Evolutionary conservation across 2,113 vertebrate species (phyloP), one percentile per base, ranked within the genome.

Genomic region (Eurystomus gularis): DNA sequence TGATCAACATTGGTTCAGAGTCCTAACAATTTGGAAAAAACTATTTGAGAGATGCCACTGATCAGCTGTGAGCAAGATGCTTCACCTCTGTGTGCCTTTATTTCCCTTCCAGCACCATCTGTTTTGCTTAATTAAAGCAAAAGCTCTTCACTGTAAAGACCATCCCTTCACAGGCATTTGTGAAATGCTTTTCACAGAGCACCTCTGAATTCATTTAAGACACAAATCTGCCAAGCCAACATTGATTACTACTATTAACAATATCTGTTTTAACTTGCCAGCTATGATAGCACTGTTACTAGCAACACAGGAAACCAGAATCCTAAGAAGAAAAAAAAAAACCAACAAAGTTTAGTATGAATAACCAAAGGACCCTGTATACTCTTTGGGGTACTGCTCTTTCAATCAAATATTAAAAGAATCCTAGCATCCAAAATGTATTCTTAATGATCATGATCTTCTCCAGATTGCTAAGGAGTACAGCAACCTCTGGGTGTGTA

Each of bases 41-140:
- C 54, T 42, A 10, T 49, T 69, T 61, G 44, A 92, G 65, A 71
- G 51, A 46, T 79, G 69, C 57, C 90, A 65, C 61, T 91, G 94
- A 87, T 95, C 94, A 92, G 88, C 91, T 96, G 86, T 82, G 77
- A 90, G 75, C 94, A 96, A 95, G 86, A 96, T 81, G 70, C 65
- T 94, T 95, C 90, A 90, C 92, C 92, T 93, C 73, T 65, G 25
- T 76, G 49, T 87, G 77, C 83, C 81, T 96, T 93, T 94, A 65
- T 93, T 95, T 91, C 88, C 94, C 81, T 92, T 93, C 91, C 88
- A 93, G 78, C 77, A 77, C 88, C 88, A 93, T 97, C 96, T 96
- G 91, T 62, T 93, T 96, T 84, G 52, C 84, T 79, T 92, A 96
- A 97, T 96, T 96, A 93, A 92, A 95, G 78, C 2, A 0, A 92